Evolutionary conservation across 2,797 vertebrate species (phyloP).

Genomic region (Triplophysa yarkandensis): DNA sequence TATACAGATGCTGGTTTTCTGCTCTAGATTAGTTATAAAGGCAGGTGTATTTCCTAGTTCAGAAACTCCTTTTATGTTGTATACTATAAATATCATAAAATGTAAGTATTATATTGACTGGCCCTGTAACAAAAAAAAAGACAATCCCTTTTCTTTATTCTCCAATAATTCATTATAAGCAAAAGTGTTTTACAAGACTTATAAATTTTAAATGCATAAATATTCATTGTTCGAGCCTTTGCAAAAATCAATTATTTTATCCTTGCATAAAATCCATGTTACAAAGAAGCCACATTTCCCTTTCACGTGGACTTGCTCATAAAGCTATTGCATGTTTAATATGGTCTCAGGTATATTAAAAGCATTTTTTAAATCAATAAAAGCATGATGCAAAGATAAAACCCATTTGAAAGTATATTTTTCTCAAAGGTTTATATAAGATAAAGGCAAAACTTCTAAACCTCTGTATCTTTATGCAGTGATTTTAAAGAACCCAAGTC

Average conservation of each 20-base stretch:
- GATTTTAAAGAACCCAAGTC: neutral
- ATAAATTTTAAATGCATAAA: neutral
- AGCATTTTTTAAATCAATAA: neutral
- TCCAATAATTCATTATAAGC: neutral
- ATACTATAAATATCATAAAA: neutral
- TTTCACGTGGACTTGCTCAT: neutral
- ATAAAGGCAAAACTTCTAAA: neutral
- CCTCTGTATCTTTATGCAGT: no score
- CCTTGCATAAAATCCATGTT: neutral
- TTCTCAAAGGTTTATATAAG: neutral
- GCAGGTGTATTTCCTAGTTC: constrained; percentile 73
- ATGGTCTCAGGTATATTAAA: neutral
- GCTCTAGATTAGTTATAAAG: constrained; percentile 76
- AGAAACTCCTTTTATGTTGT: constrained; percentile 49
- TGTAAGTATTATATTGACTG: no score
- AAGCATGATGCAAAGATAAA: neutral
- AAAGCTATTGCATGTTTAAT: neutral
- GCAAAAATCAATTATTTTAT: neutral
- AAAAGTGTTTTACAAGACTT: constrained; percentile 81
- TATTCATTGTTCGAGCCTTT: neutral
- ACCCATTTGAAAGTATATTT: neutral
- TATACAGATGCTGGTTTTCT: constrained; percentile 82
- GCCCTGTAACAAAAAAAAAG: no score
- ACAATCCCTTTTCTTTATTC: neutral
- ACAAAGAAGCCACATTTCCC: neutral